phyloP scores from a whole-genome alignment of 2,888 invertebrate species.

The Drosophila algonquin region DNA sequence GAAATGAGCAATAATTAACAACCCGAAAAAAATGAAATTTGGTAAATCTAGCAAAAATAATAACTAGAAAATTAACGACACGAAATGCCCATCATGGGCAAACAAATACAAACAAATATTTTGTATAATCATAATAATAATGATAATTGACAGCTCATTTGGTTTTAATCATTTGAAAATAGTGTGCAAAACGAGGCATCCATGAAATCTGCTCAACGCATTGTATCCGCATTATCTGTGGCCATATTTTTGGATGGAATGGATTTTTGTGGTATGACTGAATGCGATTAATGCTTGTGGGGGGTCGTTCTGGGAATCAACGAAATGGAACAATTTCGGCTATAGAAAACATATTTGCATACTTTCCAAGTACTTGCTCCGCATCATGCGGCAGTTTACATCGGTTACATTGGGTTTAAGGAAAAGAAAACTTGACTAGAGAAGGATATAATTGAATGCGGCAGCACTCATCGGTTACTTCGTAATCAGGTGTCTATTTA shows the following conservation, averaged over 20 bases:
- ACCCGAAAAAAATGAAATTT: conserved; percentile 11
- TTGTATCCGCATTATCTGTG: too few species aligned
- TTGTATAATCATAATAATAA: conserved; percentile 33
- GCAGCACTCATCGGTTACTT: too few species aligned
- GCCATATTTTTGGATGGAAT: too few species aligned
- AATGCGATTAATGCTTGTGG: too few species aligned
- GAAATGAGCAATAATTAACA: conserved; percentile 31
- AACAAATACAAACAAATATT: conserved; percentile 10
- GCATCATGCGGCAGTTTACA: too few species aligned
- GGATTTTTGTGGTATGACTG: too few species aligned
- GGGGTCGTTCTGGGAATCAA: background rate
- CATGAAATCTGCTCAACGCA: background rate
- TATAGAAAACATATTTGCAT: background rate
- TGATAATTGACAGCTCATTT: conserved; percentile 67
- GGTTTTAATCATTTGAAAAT: conserved; percentile 55
- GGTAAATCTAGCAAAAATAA: background rate
- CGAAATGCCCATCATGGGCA: conserved; percentile 2
- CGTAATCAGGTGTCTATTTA: too few species aligned
- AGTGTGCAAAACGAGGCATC: conserved; percentile 36
- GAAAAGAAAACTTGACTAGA: too few species aligned
- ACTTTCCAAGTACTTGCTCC: too few species aligned
- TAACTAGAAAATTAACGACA: conserved; percentile 5
- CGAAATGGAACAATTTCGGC: background rate
- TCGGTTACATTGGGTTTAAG: background rate
- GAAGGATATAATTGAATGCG: too few species aligned